Percentiles rank a stretch among this genome's conserved stretches.
Evolutionary conservation across 2,113 vertebrate species (phyloP).

Genomic region (Syngnathus floridae): DNA sequence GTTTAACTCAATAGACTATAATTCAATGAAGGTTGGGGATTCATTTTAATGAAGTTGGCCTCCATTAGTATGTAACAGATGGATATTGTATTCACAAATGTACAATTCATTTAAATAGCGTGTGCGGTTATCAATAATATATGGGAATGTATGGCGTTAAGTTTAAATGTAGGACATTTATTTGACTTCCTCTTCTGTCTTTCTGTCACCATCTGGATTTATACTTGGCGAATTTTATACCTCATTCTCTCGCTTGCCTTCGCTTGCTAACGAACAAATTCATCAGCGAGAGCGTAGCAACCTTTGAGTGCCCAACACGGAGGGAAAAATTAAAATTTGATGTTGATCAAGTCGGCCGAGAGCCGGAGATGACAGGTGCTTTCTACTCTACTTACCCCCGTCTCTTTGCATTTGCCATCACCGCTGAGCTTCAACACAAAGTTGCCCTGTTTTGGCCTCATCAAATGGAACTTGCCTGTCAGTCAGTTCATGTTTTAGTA

Average conservation of each 20-base stretch:
- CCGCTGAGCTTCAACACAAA: slow-evolving; percentile 52
- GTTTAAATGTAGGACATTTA: slow-evolving; percentile 8
- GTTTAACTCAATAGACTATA: slow-evolving; percentile 46
- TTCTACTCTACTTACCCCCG: slow-evolving; percentile 98
- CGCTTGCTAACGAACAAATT: slow-evolving; percentile 32
- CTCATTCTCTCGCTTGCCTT: slow-evolving; percentile 24
- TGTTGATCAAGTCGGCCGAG: slow-evolving; percentile 91
- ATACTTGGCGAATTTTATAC: slow-evolving; percentile 9
- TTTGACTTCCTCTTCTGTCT: slow-evolving; percentile 2
- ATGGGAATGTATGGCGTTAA: slow-evolving; percentile 5
- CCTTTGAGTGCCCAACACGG: slow-evolving; percentile 79
- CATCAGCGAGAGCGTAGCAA: slow-evolving; percentile 27
- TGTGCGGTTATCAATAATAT: slow-evolving; percentile 30
- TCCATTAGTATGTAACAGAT: slow-evolving; percentile 51
- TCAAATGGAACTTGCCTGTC: slow-evolving; percentile 73
- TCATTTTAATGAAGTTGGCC: slow-evolving; percentile 45
- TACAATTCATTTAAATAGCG: slow-evolving; percentile 42
- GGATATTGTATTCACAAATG: slow-evolving; percentile 45
- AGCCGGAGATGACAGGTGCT: slow-evolving; percentile 95
- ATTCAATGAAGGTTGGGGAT: slow-evolving; percentile 44
- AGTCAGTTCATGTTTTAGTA: slow-evolving; percentile 63
- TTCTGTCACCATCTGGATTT: slow-evolving; percentile 3
- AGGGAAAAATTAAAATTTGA: slow-evolving; percentile 98
- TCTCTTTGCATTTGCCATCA: slow-evolving; percentile 81
- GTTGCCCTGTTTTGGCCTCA: slow-evolving; percentile 70